Evolutionary conservation across 2,888 invertebrate species (phyloP), one percentile per base, ranked within the genome.

Genomic region (Mesorhabditis spiculigera): DNA sequence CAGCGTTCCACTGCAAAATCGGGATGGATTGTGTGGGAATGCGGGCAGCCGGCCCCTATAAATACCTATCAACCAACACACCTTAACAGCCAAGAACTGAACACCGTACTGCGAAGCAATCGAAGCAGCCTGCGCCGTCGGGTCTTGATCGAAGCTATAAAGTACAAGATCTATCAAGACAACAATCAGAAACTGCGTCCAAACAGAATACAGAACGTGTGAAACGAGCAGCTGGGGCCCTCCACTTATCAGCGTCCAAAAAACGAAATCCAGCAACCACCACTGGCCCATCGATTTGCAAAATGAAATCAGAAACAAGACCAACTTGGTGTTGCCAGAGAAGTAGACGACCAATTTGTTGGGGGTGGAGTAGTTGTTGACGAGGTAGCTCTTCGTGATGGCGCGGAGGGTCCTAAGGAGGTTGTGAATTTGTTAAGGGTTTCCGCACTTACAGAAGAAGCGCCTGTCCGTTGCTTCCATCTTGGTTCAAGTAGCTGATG

Each of bases 281-380:
- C n/a, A 3, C 0, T 50, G 28, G 28, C 28, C 28, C 28, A 28
- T 28, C 28, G n/a, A 69, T n/a, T 42, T 69, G 61, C 8, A 5
- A 16, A 8, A 43, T 16, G 61, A 43, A 41, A 10, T 6, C 28
- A 8, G 8, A 10, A 63, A 4, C 41, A 68, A 16, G 42, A 45
- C 61, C 28, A 42, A 74, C 74, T 73, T 74, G 43, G 78, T 76
- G 41, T 72, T 79, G 50, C 74, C 73, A 41, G 78, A 75, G 68
- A 79, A 74, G 65, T 79, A 79, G 62, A 73, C 75, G 5, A 78
- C 65, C 6, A 78, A 43, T 45, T 69, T 73, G 45, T 77, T 74
- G 58, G 71, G 62, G 5, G 75, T 71, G 3, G 69, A 41, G n/a
- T 68, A 71, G 13, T 72, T 69, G 67, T 71, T 70, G 42, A 62